Conservation (phyloP, 2,888 invertebrate genomes). For the Mythimna vitellina region DNA sequence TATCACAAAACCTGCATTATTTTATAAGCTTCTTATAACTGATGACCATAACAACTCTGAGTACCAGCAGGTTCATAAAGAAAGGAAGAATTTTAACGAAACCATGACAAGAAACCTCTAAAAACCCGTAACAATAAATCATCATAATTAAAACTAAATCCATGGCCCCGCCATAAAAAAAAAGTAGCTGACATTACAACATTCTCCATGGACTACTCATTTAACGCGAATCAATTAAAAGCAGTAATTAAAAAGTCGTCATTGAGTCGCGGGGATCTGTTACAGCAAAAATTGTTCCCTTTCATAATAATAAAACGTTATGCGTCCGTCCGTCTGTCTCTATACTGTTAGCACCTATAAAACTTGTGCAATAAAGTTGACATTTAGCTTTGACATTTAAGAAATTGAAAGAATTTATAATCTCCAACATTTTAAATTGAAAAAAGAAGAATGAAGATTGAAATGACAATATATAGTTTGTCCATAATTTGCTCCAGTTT, state of each 20-base stretch:
- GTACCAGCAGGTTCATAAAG: not conserved
- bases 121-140: conserved; percentile 23
- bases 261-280: conserved; percentile 43
- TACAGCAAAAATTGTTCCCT: conserved; percentile 59
- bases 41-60: not conserved
- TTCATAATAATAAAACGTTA: conserved; percentile 53
- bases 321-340: conserved; percentile 44
- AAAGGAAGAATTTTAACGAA: conserved; percentile 3
- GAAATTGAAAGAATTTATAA: conserved; percentile 22
- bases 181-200: conserved; percentile 54
- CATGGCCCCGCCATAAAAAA: conserved; percentile 30
- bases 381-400: conserved; percentile 32
- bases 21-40: too few relatives aligned
- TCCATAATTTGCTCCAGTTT: not conserved
- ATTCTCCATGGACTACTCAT: conserved; percentile 51
- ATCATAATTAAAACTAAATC: conserved; percentile 38
- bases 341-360: conserved; percentile 56
- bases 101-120: conserved; percentile 3
- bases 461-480: conserved; percentile 6
- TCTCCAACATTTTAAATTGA: not conserved
- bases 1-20: too few relatives aligned
- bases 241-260: conserved; percentile 63
- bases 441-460: not conserved
- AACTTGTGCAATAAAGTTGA: conserved; percentile 50
- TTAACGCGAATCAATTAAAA: conserved; percentile 64